These are phyloP conservation scores for Hymenochirus boettgeri DNA, from an alignment of 2,113 vertebrate species.

Conservation along the genomic window DNA sequence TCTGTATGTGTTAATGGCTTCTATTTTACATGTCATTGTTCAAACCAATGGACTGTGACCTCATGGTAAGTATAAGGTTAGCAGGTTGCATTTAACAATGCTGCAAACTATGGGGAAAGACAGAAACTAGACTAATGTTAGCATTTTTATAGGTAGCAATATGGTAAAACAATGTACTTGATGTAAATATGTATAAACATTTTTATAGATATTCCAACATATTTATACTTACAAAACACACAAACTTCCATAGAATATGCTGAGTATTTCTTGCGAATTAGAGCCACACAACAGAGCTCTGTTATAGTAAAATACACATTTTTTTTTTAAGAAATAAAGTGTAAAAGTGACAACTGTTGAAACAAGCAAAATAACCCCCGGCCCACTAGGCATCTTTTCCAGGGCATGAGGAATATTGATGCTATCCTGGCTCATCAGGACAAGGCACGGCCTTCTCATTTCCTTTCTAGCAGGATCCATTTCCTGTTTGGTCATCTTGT, in stretches of 20 bases:
- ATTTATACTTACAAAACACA: slow-evolving; percentile 40
- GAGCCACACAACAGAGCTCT: background rate
- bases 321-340: slow-evolving; percentile 39
- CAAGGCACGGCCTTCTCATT: background rate
- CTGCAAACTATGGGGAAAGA: background rate
- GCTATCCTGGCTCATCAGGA: background rate
- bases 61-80: slow-evolving; percentile 26
- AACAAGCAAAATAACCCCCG: no score
- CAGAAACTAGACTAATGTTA: slow-evolving; percentile 6
- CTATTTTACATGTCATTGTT: background rate
- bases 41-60: background rate
- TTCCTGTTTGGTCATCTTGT: slow-evolving; percentile 49
- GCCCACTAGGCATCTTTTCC: background rate
- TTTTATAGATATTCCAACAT: slow-evolving; percentile 21
- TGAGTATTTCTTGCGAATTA: background rate
- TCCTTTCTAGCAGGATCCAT: background rate
- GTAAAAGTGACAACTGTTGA: slow-evolving; percentile 34
- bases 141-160: slow-evolving; percentile 30
- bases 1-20: background rate
- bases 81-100: slow-evolving; percentile 30
- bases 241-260: slow-evolving; percentile 21
- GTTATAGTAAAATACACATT: slow-evolving; percentile 39
- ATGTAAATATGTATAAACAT: slow-evolving; percentile 41
- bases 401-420: background rate
- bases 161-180: slow-evolving; percentile 14